Conservation (phyloP, 2,113 vertebrate genomes). For the Symphodus melops region DNA sequence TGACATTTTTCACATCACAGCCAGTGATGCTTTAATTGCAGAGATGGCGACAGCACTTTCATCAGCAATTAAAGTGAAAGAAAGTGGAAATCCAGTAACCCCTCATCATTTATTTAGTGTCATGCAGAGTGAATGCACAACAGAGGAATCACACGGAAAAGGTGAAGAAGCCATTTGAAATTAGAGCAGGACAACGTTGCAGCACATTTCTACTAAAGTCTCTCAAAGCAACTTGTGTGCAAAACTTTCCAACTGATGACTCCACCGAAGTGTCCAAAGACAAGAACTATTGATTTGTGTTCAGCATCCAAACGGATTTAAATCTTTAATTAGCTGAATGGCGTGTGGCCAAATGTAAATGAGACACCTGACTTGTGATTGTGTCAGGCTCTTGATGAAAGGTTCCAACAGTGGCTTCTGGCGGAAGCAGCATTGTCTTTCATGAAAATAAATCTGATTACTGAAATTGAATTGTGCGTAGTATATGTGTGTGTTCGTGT, state of each 20-base stretch:
- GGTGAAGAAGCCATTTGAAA: slow-evolving; percentile 34
- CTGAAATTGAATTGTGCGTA: slow-evolving; percentile 51
- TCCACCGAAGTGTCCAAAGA: slow-evolving; percentile 64
- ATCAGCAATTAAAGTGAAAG: slow-evolving; percentile 54
- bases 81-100: slow-evolving; percentile 60
- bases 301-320: slow-evolving; percentile 63
- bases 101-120: slow-evolving; percentile 36
- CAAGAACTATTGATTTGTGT: slow-evolving; percentile 69
- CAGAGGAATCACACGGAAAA: slow-evolving; percentile 34
- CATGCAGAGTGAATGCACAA: slow-evolving; percentile 38
- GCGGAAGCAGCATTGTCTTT: slow-evolving; percentile 53
- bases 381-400: slow-evolving; percentile 71
- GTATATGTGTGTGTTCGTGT: slow-evolving; percentile 17
- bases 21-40: slow-evolving; percentile 61
- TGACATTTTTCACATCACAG: slow-evolving; percentile 51
- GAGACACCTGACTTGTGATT: slow-evolving; percentile 64
- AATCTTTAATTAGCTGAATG: slow-evolving; percentile 77
- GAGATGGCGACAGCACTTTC: slow-evolving; percentile 51
- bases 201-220: slow-evolving; percentile 13
- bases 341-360: slow-evolving; percentile 74
- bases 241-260: slow-evolving; percentile 70
- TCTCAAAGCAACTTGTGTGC: slow-evolving; percentile 38
- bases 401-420: slow-evolving; percentile 39
- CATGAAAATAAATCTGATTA: slow-evolving; percentile 70
- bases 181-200: slow-evolving; percentile 19